A percentile compares a stretch with the other conserved stretches of the same genome.
These are phyloP conservation scores for Ochlodes sylvanus DNA, from an alignment of 2,888 invertebrate species.

Conservation along the genomic window DNA sequence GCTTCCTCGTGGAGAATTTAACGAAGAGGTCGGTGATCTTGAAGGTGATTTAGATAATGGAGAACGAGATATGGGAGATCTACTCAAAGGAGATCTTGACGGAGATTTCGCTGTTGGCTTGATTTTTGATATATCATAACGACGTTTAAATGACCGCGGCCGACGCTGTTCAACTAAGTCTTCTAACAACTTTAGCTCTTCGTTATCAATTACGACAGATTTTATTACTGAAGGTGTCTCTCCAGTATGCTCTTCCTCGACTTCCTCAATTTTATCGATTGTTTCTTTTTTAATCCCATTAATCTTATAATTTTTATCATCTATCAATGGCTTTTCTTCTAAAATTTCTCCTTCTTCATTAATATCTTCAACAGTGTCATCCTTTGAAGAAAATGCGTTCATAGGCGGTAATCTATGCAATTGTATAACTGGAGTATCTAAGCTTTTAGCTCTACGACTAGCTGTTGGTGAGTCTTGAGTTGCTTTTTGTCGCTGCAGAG, in stretches of 20 bases:
- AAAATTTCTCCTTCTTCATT: constrained; percentile 88
- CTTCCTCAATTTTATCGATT: constrained; percentile 80
- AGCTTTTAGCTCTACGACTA: constrained; percentile 91
- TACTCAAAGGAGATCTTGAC: constrained; percentile 75
- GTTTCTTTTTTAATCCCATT: constrained; percentile 60
- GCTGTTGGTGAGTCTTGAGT: constrained; percentile 90
- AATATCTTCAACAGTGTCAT: constrained; percentile 92
- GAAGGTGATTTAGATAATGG: constrained; percentile 82
- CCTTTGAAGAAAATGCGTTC: constrained; percentile 95
- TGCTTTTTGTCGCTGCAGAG: constrained; percentile 91
- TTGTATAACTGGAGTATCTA: constrained; percentile 93
- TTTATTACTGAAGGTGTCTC: constrained; percentile 68
- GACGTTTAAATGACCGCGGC: constrained; percentile 79
- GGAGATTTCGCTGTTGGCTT: constrained; percentile 72
- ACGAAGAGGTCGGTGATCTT: constrained; percentile 80
- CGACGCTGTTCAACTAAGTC: constrained; percentile 80
- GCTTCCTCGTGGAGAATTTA: constrained; percentile 81
- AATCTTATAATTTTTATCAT: constrained; percentile 62
- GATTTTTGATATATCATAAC: constrained; percentile 74
- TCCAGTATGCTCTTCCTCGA: constrained; percentile 78
- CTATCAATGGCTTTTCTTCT: constrained; percentile 85
- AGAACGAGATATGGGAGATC: constrained; percentile 77
- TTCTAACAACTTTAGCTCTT: constrained; percentile 84
- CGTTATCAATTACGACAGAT: constrained; percentile 83
- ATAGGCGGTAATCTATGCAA: constrained; percentile 91